phyloP scores from a whole-genome alignment of 2,888 invertebrate species.

The Fragum whitleyi region DNA sequence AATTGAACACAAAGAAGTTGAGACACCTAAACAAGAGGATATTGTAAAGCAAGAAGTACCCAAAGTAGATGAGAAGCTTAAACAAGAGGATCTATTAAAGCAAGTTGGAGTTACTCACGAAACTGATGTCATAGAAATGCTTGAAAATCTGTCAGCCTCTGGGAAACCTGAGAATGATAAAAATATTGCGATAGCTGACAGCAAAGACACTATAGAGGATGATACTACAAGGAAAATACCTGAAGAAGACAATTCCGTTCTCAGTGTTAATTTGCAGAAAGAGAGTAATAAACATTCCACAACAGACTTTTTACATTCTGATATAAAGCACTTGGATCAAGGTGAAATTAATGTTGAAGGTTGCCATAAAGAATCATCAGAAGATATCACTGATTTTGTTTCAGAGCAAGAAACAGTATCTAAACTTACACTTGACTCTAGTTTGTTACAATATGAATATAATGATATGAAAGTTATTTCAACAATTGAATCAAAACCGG shows the following conservation, averaged over 20 bases:
- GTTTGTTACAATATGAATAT: not conserved
- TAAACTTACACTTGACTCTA: not conserved
- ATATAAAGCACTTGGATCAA: not conserved
- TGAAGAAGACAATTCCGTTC: not conserved
- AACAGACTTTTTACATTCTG: not conserved
- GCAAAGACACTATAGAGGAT: not conserved
- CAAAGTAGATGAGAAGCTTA: not conserved
- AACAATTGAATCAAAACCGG: not conserved
- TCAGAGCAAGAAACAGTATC: not conserved
- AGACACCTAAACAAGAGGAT: not conserved
- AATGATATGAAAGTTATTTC: not conserved
- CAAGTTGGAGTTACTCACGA: not conserved
- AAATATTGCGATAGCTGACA: not conserved
- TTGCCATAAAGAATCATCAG: conserved; percentile 46
- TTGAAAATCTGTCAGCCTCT: not conserved
- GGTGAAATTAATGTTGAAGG: conserved; percentile 2
- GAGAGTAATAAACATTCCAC: not conserved
- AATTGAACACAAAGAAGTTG: not conserved
- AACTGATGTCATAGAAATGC: not conserved
- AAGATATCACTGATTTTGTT: conserved; percentile 22
- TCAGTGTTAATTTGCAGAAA: not conserved
- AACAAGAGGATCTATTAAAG: not conserved
- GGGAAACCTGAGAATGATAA: not conserved
- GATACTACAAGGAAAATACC: not conserved
- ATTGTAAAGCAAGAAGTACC: not conserved